Conservation (phyloP, 2,113 vertebrate genomes). For the Bos taurus region ARS-UCD2.0 NC_037335.1:30886501-30887000, state of each 20-base stretch:
- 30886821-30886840: not conserved
- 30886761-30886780: not conserved
- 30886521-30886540: not conserved
- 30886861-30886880: not conserved
- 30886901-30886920: not conserved
- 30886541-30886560: not conserved
- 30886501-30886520: not conserved
- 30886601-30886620: not conserved
- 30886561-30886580: not conserved
- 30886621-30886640: not conserved
- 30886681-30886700: not conserved
- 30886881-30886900: not conserved
- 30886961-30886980: not conserved
- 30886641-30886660: not conserved
- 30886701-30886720: not conserved
- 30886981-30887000: not conserved
- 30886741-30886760: not conserved
- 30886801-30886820: not conserved
- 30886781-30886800: not conserved
- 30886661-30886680: not conserved
- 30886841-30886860: not conserved
- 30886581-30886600: not conserved
- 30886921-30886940: not conserved
- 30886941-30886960: not conserved
- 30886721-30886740: not conserved